Evolutionary conservation across 2,113 vertebrate genomes (phyloP).

Genomic region (Spheniscus mendiculus): DNA sequence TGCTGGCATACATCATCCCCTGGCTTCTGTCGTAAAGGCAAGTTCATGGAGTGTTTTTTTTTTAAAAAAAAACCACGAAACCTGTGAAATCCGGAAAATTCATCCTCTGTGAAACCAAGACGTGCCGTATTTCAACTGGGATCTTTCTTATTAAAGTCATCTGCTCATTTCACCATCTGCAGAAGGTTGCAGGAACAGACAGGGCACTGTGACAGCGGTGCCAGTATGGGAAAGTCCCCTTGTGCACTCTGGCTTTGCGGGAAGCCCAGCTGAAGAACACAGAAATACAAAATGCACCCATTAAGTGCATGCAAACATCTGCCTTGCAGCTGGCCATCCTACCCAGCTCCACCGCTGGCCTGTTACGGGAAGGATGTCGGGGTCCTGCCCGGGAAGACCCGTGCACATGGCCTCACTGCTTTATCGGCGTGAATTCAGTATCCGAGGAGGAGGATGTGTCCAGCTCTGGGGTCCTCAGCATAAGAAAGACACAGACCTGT

Average conservation of each 20-base stretch:
- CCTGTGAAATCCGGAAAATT: neutral
- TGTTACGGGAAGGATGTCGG: accelerated
- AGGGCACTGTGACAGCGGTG: neutral
- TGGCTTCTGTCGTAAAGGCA: neutral
- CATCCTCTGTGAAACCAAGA: neutral
- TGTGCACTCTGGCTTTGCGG: accelerated
- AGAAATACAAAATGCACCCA: neutral
- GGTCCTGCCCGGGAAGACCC: neutral
- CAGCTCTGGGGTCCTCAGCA: no score
- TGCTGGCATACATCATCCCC: neutral
- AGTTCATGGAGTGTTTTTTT: neutral
- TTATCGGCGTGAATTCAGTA: accelerated
- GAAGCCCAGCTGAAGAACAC: neutral
- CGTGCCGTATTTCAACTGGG: neutral
- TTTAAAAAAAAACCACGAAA: neutral
- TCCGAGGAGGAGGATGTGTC: neutral
- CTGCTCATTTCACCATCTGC: neutral
- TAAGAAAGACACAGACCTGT: no score
- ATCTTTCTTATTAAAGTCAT: neutral
- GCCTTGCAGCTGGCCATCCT: neutral
- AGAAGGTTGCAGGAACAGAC: neutral
- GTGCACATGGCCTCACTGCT: accelerated
- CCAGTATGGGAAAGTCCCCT: neutral
- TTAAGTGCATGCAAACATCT: accelerated
- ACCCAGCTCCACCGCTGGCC: neutral